phyloP scores from a whole-genome alignment of 2,797 vertebrate species.

The Parotocinclus haroldoi region DNA sequence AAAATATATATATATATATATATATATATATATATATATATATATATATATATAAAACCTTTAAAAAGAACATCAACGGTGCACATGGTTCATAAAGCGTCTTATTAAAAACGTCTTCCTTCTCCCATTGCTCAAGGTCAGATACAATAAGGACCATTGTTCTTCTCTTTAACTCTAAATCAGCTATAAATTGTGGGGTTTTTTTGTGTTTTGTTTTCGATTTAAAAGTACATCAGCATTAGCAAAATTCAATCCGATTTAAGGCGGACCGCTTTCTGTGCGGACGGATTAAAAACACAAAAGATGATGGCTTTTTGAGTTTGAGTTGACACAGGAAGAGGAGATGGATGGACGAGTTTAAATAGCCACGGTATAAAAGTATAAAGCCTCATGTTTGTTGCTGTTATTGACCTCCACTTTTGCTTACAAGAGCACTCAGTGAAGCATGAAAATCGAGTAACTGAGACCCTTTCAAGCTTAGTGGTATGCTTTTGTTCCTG shows the following conservation, averaged over 20 bases:
- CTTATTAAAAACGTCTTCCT: no score
- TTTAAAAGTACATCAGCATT: no score
- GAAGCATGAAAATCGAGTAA: slow-evolving; percentile 33
- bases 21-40: no score
- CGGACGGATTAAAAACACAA: slow-evolving; percentile 6
- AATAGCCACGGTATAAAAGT: slow-evolving; percentile 11
- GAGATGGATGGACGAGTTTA: slow-evolving; percentile 12
- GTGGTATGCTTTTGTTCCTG: slow-evolving; percentile 42
- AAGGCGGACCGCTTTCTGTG: neutral
- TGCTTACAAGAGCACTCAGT: slow-evolving; percentile 39
- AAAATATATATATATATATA: no score
- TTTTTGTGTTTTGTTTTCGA: slow-evolving; percentile 15
- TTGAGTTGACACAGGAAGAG: neutral
- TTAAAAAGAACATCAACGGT: no score
- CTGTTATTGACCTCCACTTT: slow-evolving; percentile 18
- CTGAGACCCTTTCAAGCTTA: slow-evolving; percentile 19
- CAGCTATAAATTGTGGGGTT: slow-evolving; percentile 14
- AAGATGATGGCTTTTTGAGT: slow-evolving; percentile 5
- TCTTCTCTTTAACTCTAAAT: neutral
- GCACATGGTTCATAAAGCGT: no score
- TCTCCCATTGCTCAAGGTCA: neutral
- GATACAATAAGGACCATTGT: slow-evolving; percentile 27
- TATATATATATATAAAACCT: no score
- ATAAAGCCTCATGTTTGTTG: slow-evolving; percentile 10
- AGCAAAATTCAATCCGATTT: neutral